A percentile compares a stretch with the other conserved stretches of the same genome.
phyloP scores from a whole-genome alignment of 2,113 vertebrate genomes.

The Dolichallabes microphthalmus region DNA sequence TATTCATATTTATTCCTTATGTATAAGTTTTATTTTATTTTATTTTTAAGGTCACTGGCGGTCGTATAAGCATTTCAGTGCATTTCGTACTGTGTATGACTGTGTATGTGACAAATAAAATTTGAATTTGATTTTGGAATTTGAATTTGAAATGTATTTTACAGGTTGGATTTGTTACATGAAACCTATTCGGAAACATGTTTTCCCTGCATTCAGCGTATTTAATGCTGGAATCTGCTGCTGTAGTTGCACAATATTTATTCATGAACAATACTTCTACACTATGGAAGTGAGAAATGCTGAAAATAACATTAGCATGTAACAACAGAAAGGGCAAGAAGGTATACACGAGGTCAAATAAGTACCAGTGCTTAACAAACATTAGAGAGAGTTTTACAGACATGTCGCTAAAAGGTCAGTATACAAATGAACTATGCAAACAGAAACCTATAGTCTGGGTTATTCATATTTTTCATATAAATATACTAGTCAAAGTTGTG shows the following conservation, averaged over 20 bases:
- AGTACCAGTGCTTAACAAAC: conserved; percentile 9
- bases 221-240: conserved; percentile 20
- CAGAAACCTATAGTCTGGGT: not conserved
- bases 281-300: conserved; percentile 8
- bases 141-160: not conserved
- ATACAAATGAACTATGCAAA: not conserved
- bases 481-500: too few species aligned
- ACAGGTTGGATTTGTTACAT: not conserved
- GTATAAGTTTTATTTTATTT: too few species aligned
- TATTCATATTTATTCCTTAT: too few species aligned
- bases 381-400: not conserved
- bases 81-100: too few species aligned
- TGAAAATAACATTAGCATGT: conserved; percentile 5
- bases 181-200: not conserved
- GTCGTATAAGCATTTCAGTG: too few species aligned
- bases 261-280: conserved; percentile 23
- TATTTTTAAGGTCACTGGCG: too few species aligned
- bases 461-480: not conserved
- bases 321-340: not conserved
- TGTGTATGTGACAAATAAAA: too few species aligned
- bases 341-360: not conserved
- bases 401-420: not conserved
- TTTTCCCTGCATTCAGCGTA: not conserved
- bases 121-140: too few species aligned
- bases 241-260: conserved; percentile 9